These are phyloP conservation scores for Sphaerophoria rueppellii DNA, from an alignment of 2,888 invertebrate species.

Conservation along the genomic window DNA sequence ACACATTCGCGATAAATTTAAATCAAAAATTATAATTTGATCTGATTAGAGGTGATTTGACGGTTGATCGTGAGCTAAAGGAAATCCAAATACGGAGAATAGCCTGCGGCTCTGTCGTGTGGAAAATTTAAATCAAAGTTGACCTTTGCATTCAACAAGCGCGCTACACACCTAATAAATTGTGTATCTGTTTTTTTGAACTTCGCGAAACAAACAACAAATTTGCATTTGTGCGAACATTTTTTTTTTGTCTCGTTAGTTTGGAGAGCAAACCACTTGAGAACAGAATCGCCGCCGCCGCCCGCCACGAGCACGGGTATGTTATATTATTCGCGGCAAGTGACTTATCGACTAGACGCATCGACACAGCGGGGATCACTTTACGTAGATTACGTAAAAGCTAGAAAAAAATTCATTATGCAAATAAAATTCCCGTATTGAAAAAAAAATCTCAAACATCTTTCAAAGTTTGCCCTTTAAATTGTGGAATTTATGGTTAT, in stretches of 20 bases:
- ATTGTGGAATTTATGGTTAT: slow-evolving; percentile 41
- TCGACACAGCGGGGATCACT: slow-evolving; percentile 57
- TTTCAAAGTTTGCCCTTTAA: slow-evolving; percentile 38
- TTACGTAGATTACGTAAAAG: slow-evolving; percentile 66
- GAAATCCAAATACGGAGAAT: slow-evolving; percentile 33
- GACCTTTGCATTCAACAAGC: slow-evolving; percentile 60
- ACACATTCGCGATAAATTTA: slow-evolving; percentile 33
- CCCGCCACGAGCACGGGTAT: slow-evolving; percentile 29
- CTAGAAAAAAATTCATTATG: slow-evolving; percentile 58
- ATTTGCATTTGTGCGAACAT: slow-evolving; percentile 50
- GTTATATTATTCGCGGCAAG: slow-evolving; percentile 42
- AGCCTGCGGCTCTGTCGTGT: slow-evolving; percentile 1
- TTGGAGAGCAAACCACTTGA: slow-evolving; percentile 54
- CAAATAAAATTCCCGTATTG: slow-evolving; percentile 21
- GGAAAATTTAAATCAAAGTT: slow-evolving; percentile 46
- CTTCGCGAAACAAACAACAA: slow-evolving; percentile 36
- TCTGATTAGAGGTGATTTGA: slow-evolving; percentile 25
- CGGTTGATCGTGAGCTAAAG: slow-evolving; percentile 31
- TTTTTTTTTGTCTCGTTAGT: background rate
- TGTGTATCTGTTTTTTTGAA: slow-evolving; percentile 18
- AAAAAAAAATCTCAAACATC: slow-evolving; percentile 17
- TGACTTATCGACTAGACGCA: slow-evolving; percentile 36
- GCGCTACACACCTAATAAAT: slow-evolving; percentile 26
- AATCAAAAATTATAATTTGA: slow-evolving; percentile 45
- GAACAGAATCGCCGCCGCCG: slow-evolving; percentile 46